Conservation (phyloP, 2,797 vertebrate genomes). For the Phyllotis vaccarum region DNA sequence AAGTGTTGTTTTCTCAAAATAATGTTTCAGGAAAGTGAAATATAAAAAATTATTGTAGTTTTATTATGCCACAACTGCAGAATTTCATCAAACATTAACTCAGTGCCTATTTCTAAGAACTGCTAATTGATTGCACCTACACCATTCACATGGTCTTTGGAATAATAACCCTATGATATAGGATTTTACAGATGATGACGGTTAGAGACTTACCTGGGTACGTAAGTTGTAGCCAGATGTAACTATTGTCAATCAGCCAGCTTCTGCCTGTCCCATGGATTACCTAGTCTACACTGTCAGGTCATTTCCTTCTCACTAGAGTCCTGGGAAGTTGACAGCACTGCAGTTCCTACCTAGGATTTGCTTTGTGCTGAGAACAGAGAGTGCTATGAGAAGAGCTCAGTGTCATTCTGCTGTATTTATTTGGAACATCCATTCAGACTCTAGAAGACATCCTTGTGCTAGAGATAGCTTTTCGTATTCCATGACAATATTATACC, state of each 20-base stretch:
- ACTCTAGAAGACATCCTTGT: conserved; percentile 8
- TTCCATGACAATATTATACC: not conserved
- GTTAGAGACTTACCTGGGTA: not conserved
- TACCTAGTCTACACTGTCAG: not conserved
- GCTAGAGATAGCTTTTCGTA: conserved; percentile 45
- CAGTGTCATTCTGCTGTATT: conserved; percentile 45
- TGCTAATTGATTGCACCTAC: conserved; percentile 10
- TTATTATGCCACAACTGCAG: conserved; percentile 52
- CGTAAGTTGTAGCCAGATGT: conserved; percentile 26
- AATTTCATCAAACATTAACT: conserved; percentile 59
- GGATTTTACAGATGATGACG: not conserved
- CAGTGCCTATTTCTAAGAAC: not conserved
- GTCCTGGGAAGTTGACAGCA: not conserved
- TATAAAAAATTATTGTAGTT: conserved; percentile 54
- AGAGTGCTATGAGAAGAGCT: conserved; percentile 18
- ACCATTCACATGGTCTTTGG: conserved; percentile 47
- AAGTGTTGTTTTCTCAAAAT: conserved; percentile 75
- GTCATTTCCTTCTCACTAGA: not conserved
- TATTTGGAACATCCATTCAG: conserved; percentile 11
- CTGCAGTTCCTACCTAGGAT: not conserved
- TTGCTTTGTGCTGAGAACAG: conserved; percentile 13
- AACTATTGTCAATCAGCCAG: not conserved
- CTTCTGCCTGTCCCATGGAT: conserved; percentile 22
- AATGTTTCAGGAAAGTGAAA: conserved; percentile 69
- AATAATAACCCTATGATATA: conserved; percentile 4